phyloP scores from a whole-genome alignment of 2,113 vertebrate species.

The Lipophrys pholis region DNA sequence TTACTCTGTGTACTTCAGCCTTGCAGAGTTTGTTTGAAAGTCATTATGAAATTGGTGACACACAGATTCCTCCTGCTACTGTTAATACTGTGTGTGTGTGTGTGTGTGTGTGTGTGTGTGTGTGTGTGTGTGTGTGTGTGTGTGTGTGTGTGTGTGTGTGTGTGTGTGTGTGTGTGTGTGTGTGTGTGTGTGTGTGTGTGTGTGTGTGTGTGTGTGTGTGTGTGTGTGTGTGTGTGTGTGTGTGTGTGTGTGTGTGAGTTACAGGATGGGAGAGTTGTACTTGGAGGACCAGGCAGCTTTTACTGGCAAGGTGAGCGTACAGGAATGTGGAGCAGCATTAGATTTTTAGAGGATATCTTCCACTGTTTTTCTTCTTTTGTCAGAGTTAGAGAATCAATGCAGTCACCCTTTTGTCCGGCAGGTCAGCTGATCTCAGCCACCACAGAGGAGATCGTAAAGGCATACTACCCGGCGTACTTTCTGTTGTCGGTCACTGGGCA shows the following conservation, averaged over 20 bases:
- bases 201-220: too few species aligned
- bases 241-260: constrained; percentile 51
- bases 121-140: too few species aligned
- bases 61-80: constrained; percentile 33
- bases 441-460: constrained; percentile 87
- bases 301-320: constrained; percentile 90
- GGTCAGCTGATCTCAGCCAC: constrained; percentile 91
- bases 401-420: constrained; percentile 44
- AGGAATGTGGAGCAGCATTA: constrained; percentile 34
- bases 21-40: constrained; percentile 46
- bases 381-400: constrained; percentile 12
- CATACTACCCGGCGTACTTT: constrained; percentile 88
- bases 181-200: too few species aligned
- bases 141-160: neutral
- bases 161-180: too few species aligned
- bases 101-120: too few species aligned
- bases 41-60: constrained; percentile 29
- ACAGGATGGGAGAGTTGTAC: constrained; percentile 88
- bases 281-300: constrained; percentile 93
- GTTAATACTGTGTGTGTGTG: neutral
- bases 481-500: constrained; percentile 86
- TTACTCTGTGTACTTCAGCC: constrained; percentile 19
- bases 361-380: constrained; percentile 21
- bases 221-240: too few species aligned
- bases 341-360: constrained; percentile 8